Evolutionary conservation across 2,113 vertebrate species (phyloP), one percentile per base, ranked within the genome.

Genomic region (Siniperca chuatsi): DNA sequence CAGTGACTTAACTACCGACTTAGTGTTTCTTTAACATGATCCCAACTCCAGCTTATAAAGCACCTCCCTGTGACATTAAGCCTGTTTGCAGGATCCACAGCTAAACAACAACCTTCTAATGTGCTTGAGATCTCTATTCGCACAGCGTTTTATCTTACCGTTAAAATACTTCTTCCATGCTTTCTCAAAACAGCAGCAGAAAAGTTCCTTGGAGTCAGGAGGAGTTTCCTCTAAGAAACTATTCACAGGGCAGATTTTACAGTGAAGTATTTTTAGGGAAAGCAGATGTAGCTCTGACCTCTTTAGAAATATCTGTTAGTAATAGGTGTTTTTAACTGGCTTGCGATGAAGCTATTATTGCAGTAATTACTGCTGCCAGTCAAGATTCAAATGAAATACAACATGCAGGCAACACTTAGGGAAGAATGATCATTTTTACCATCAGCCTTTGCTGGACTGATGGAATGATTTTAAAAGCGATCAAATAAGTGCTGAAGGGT

Each of bases 81-180:
- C 46, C 44, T 75, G 35, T 81, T 89, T 89, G 29, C 78, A 81
- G 55, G 33, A 69, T 64, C 58, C 65, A 42, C 21, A 33, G 52
- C 69, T 33, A 52, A 78, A 87, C 81, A 84, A 55, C 68, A 75
- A n/a, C 57, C 48, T 57, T 68, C 44, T 76, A 78, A 85, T 81
- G 78, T 25, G 55, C 42, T 85, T 52, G 42, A 67, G 29, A 58
- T 87, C 33, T 40, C 33, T 68, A 29, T 78, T 81, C 2, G 3
- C 77, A 46, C n/a, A 72, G 2, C 29, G 23, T 66, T 86, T 84
- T 46, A 85, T 75, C 73, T 75, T 15, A 9, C 62, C 1, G 0
- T 81, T 87, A 79, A 78, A 81, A 81, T 78, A 79, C 73, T 55
- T 40, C 10, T 1, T 18, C 46, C 25, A 42, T 5, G 6, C 50